Percentiles rank a stretch among this genome's conserved stretches.
Conservation (phyloP, 2,888 invertebrate genomes). For the Dione juno region DNA sequence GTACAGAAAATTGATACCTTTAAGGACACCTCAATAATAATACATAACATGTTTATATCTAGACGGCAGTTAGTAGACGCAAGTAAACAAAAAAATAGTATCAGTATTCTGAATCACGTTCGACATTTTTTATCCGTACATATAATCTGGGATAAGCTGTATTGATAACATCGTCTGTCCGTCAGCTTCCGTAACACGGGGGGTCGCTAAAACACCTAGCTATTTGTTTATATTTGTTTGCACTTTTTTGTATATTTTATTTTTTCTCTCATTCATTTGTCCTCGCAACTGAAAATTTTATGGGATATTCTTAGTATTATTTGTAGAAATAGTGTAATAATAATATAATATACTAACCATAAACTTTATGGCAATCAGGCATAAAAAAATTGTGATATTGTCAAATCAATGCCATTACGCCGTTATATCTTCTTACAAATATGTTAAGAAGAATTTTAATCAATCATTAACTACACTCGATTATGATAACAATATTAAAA, state of each 20-base stretch:
- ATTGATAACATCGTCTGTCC: slow-evolving; percentile 70
- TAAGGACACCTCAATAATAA: not conserved
- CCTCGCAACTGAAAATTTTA: too few species aligned
- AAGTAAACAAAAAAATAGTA: slow-evolving; percentile 36
- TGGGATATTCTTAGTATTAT: too few species aligned
- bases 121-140: slow-evolving; percentile 46
- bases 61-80: slow-evolving; percentile 11
- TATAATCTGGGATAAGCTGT: slow-evolving; percentile 64
- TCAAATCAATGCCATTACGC: too few species aligned
- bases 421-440: too few species aligned
- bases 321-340: too few species aligned
- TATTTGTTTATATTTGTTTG: slow-evolving; percentile 39
- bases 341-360: too few species aligned
- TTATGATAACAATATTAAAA: too few species aligned
- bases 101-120: slow-evolving; percentile 51
- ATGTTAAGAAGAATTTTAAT: too few species aligned
- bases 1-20: not conserved
- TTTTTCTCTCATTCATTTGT: not conserved
- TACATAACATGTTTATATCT: not conserved
- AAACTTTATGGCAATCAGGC: too few species aligned
- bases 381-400: too few species aligned
- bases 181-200: slow-evolving; percentile 63
- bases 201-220: slow-evolving; percentile 55
- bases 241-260: slow-evolving; percentile 16
- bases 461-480: too few species aligned